These are phyloP conservation scores for Phoxinus phoxinus DNA, from an alignment of 2,113 vertebrate genomes.

Conservation along the genomic window DNA sequence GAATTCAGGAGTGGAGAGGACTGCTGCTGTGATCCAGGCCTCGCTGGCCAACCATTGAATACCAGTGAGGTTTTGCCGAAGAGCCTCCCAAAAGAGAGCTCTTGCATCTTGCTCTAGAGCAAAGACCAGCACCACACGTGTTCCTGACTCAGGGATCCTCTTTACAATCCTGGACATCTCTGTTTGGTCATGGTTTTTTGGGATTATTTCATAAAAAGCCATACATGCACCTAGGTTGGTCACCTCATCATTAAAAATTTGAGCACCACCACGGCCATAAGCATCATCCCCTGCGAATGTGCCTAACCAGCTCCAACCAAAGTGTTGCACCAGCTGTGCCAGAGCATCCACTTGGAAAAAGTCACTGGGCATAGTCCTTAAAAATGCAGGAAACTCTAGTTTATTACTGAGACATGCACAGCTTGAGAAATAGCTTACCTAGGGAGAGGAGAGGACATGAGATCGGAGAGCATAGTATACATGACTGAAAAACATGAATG, in stretches of 20 bases:
- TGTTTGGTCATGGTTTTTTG: conserved; percentile 70
- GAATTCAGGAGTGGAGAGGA: conserved; percentile 73
- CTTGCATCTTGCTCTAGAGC: conserved; percentile 79
- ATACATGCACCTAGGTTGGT: conserved; percentile 71
- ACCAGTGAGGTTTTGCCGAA: conserved; percentile 71
- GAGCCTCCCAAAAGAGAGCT: conserved; percentile 72
- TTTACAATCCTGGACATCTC: conserved; percentile 71
- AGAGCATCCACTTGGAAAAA: conserved; percentile 79
- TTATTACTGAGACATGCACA: conserved; percentile 82
- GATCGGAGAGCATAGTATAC: neutral
- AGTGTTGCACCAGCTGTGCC: conserved; percentile 77
- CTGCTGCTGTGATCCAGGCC: conserved; percentile 79
- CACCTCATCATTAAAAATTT: conserved; percentile 73
- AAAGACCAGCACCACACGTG: conserved; percentile 77
- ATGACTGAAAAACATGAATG: neutral
- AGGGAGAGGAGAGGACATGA: neutral
- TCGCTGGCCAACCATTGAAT: conserved; percentile 82
- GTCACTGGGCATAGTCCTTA: conserved; percentile 82
- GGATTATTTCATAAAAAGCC: conserved; percentile 77
- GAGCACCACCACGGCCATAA: conserved; percentile 77
- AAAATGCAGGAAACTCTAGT: conserved; percentile 76
- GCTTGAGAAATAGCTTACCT: conserved; percentile 83
- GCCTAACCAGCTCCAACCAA: conserved; percentile 82
- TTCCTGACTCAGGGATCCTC: conserved; percentile 71
- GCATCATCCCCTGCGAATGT: conserved; percentile 79